Percentiles rank a stretch among this genome's conserved stretches.
Conservation (phyloP, 2,797 vertebrate species). For the Onychomys leucogaster region DNA sequence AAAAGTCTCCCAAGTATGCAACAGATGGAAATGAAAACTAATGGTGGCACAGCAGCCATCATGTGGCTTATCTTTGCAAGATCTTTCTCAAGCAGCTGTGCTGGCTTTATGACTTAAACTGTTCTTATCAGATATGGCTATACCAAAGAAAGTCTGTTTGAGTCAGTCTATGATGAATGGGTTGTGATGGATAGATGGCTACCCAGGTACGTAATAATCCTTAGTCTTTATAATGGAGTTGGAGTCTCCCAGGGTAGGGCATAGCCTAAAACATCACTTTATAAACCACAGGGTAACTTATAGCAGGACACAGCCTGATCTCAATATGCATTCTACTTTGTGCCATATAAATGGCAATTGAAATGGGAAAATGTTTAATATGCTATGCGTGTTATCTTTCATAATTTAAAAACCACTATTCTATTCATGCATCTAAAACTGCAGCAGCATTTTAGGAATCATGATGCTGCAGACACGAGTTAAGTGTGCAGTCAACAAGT, state of each 20-base stretch:
- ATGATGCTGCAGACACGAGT: background rate
- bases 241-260: background rate
- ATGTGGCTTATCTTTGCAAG: too few species aligned
- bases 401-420: background rate
- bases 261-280: background rate
- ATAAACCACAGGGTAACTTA: background rate
- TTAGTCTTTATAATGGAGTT: background rate
- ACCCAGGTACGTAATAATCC: background rate
- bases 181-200: too few species aligned
- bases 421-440: background rate
- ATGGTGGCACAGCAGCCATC: too few species aligned
- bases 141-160: background rate
- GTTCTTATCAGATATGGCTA: too few species aligned
- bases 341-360: background rate
- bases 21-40: too few species aligned
- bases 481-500: background rate
- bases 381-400: background rate
- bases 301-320: background rate
- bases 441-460: background rate
- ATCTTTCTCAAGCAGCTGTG: too few species aligned
- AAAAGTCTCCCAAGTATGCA: too few species aligned
- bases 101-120: too few species aligned
- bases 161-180: background rate
- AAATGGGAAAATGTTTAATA: conserved; percentile 21
- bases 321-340: background rate